Evolutionary conservation across 2,888 invertebrate genomes (phyloP).

Genomic region (Hirudinaria manillensis): DNA sequence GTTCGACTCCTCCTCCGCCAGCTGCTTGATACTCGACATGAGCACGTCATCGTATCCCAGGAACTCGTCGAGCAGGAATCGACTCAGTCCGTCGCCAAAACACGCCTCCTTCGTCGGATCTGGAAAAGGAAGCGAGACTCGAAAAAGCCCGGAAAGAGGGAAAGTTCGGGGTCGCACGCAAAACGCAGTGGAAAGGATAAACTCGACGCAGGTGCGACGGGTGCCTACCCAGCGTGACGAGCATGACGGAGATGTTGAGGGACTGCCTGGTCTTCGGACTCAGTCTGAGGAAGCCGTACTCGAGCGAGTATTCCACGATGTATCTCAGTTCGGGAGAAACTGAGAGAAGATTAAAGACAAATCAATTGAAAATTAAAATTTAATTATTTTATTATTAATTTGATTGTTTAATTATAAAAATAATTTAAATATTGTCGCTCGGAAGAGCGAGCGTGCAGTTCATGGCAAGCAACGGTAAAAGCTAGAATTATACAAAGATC

Average conservation of each 20-base stretch:
- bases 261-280: slow-evolving; percentile 77
- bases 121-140: slow-evolving; percentile 50
- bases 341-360: slow-evolving; percentile 40
- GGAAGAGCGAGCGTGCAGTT: no score
- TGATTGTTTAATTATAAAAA: background rate
- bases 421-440: background rate
- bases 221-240: slow-evolving; percentile 56
- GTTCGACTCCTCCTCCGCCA: slow-evolving; percentile 92
- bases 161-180: no score
- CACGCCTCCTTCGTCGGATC: slow-evolving; percentile 83
- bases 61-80: slow-evolving; percentile 82
- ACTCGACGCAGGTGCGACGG: background rate
- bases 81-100: slow-evolving; percentile 85
- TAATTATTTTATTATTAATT: background rate
- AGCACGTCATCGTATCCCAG: slow-evolving; percentile 93
- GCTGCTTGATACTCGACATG: slow-evolving; percentile 88
- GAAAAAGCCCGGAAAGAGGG: background rate
- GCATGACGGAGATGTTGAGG: slow-evolving; percentile 78
- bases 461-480: no score
- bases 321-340: slow-evolving; percentile 79
- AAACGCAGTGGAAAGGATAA: background rate
- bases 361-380: background rate
- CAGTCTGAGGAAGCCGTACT: slow-evolving; percentile 88
- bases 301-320: slow-evolving; percentile 92
- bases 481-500: no score